Evolutionary conservation across 2,797 vertebrate species (phyloP), one percentile per base, ranked within the genome.

Genomic region (Malurus splendens): DNA sequence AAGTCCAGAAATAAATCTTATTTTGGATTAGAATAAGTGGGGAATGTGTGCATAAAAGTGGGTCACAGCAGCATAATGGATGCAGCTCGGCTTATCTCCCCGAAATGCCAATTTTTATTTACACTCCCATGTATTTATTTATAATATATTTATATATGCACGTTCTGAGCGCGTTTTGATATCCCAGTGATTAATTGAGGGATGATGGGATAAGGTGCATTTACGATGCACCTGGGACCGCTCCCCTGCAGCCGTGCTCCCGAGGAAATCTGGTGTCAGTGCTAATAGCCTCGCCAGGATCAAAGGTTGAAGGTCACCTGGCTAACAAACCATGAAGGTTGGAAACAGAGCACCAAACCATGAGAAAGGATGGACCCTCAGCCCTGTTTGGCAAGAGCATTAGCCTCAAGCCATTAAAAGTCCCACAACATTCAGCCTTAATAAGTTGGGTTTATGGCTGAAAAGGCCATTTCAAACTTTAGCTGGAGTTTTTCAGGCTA

Each of bases 251-350:
- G 84, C 54, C 14, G 0, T 41, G 70, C 64, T 87, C 33, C 80
- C 48, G 61, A 74, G 64, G 89, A 92, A 48, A 83, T 71, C 77
- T 57, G 67, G 54, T 89, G 82, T 86, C 82, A 76, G 67, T 1
- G 5, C 48, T 87, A 86, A 93, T 45, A 55, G 74, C 36, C 82
- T 83, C 60, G 48, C 80, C 71, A 89, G 89, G 87, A 92, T 86
- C 92, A 86, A 83, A 86, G 87, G 95, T 86, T 89, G 82, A 82
- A 95, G 92, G 94, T 95, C 87, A 54, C 45, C 80, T 86, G 67
- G 32, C 74, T 94, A 92, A 94, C 87, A 94, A 91, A 92, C 92
- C 85, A 51, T 93, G 89, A 83, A 86, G 87, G 87, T 86, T 90
- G 50, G 64, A 71, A 94, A 86, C 50, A 67, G 20, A 93, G 83